Percentiles rank a stretch among this genome's conserved stretches.
phyloP scores from a whole-genome alignment of 2,888 invertebrate species.

The Pteria penguin region DNA sequence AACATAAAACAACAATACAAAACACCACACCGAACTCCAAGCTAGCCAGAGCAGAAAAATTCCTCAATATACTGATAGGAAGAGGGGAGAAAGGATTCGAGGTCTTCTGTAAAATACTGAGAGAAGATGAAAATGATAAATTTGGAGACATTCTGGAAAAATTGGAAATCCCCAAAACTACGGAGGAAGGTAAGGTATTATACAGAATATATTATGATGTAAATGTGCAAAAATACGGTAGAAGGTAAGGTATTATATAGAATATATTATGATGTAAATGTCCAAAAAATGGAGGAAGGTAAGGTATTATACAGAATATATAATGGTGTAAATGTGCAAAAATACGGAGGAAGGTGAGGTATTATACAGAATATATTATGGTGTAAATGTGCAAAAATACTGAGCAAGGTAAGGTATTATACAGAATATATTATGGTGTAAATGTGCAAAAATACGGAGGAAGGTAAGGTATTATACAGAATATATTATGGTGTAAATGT shows the following conservation, averaged over 20 bases:
- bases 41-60: slow-evolving; percentile 51
- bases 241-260: background rate
- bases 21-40: slow-evolving; percentile 44
- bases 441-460: too few relatives aligned
- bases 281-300: background rate
- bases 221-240: slow-evolving; percentile 18
- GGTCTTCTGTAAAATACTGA: slow-evolving; percentile 53
- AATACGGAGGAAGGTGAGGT: too few relatives aligned
- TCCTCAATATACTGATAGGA: slow-evolving; percentile 51
- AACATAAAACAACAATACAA: slow-evolving; percentile 42
- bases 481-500: too few relatives aligned
- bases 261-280: slow-evolving; percentile 36
- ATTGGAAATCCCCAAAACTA: slow-evolving; percentile 42
- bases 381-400: too few relatives aligned
- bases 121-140: slow-evolving; percentile 45
- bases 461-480: too few relatives aligned
- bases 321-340: too few relatives aligned
- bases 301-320: background rate
- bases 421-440: too few relatives aligned
- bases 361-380: too few relatives aligned
- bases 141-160: slow-evolving; percentile 53
- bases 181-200: background rate
- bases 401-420: too few relatives aligned
- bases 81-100: slow-evolving; percentile 55
- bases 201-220: slow-evolving; percentile 15